Evolutionary conservation across 2,113 vertebrate species (phyloP).

Genomic region (Psophia crepitans): DNA sequence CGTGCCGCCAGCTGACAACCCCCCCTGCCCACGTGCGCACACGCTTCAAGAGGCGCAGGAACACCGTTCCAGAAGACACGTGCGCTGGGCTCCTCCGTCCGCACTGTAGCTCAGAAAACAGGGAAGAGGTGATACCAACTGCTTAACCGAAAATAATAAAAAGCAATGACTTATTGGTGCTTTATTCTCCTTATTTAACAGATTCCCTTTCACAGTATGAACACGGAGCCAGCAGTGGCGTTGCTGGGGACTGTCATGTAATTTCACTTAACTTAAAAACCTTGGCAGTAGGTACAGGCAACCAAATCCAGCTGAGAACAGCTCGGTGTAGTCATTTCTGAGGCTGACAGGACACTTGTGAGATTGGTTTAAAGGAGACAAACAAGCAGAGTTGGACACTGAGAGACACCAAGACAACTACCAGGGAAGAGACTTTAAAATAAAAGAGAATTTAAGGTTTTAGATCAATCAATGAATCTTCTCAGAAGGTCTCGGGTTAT

Average conservation of each 20-base stretch:
- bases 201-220: background rate
- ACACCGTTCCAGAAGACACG: accelerated
- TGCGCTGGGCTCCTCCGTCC: accelerated
- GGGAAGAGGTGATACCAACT: accelerated
- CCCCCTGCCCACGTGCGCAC: background rate
- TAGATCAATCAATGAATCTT: background rate
- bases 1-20: accelerated
- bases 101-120: accelerated
- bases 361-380: background rate
- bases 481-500: background rate
- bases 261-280: background rate
- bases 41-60: background rate
- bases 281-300: background rate
- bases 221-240: background rate
- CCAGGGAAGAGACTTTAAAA: background rate
- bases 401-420: background rate
- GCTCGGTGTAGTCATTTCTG: background rate
- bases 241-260: background rate
- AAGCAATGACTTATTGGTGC: background rate
- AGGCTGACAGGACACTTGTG: background rate
- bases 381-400: background rate
- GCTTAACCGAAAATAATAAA: background rate
- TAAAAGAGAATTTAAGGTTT: background rate
- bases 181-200: background rate
- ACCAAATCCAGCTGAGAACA: background rate